Percentiles rank a stretch among this genome's conserved stretches.
Evolutionary conservation across 2,113 vertebrate genomes (phyloP).

Genomic region (Clinocottus analis): DNA sequence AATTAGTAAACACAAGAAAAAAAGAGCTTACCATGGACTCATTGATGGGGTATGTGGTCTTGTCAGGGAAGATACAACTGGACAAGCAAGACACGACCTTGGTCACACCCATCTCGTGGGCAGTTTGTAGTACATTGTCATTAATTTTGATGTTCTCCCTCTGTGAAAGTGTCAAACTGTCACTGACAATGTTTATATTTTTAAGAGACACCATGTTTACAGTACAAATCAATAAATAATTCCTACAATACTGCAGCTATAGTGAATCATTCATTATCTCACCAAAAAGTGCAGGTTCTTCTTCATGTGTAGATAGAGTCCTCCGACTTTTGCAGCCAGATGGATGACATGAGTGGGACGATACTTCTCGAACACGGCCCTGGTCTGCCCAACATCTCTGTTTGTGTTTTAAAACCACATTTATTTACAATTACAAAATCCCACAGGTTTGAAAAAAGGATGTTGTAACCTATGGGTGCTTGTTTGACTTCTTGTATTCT

Average conservation of each 20-base stretch:
- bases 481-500: neutral
- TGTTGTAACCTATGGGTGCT: no score
- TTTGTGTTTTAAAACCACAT: neutral
- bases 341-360: conserved; percentile 91
- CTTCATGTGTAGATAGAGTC: conserved; percentile 90
- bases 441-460: neutral
- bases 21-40: conserved; percentile 87
- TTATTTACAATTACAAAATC: neutral
- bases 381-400: conserved; percentile 82
- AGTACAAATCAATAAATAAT: neutral
- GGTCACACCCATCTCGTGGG: conserved; percentile 79
- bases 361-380: conserved; percentile 86
- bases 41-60: conserved; percentile 90
- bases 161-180: conserved; percentile 65
- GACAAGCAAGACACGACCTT: conserved; percentile 93
- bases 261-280: conserved; percentile 31
- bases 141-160: conserved; percentile 90
- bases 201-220: neutral
- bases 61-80: conserved; percentile 92
- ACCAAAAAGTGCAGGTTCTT: conserved; percentile 94
- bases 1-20: neutral
- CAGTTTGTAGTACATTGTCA: conserved; percentile 88
- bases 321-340: conserved; percentile 92
- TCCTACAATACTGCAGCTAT: neutral
- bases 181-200: neutral